Evolutionary conservation across 2,888 invertebrate species (phyloP).

Genomic region (Tromatobia lineatoria): DNA sequence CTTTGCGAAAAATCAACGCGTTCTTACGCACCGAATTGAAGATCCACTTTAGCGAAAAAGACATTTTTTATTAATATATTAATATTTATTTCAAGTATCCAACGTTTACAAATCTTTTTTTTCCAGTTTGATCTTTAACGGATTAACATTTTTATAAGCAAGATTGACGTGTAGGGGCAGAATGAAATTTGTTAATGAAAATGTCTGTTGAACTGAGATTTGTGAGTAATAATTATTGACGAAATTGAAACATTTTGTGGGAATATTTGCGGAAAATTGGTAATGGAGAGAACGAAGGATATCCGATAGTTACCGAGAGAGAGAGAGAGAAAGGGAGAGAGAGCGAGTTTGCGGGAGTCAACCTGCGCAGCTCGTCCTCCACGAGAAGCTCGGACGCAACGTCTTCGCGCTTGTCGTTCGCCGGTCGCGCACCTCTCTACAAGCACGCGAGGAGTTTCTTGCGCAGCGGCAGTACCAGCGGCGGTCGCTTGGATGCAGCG

Average conservation of each 20-base stretch:
- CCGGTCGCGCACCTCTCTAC: constrained; percentile 2
- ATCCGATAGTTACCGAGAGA: background rate
- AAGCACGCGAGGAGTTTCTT: background rate
- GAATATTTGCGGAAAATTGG: background rate
- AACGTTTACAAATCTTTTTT: too few relatives aligned
- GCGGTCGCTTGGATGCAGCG: constrained; percentile 46
- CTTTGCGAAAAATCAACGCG: too few relatives aligned
- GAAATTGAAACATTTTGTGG: background rate
- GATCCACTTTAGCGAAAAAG: too few relatives aligned
- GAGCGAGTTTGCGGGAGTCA: background rate
- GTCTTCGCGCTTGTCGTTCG: constrained; percentile 22
- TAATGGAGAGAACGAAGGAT: background rate
- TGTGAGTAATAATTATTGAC: background rate
- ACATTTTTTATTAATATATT: too few relatives aligned
- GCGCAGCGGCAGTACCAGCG: constrained; percentile 9
- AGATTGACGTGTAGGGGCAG: too few relatives aligned
- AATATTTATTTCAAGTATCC: too few relatives aligned
- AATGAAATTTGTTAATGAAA: background rate
- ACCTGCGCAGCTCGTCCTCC: constrained; percentile 4
- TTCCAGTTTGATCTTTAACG: too few relatives aligned
- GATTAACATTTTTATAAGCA: too few relatives aligned
- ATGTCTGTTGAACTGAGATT: background rate
- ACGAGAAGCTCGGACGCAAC: constrained; percentile 5
- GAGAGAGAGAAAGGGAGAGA: background rate
- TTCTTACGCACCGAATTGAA: too few relatives aligned